phyloP scores from a whole-genome alignment of 2,888 invertebrate species.

The Ochropleura plecta region DNA sequence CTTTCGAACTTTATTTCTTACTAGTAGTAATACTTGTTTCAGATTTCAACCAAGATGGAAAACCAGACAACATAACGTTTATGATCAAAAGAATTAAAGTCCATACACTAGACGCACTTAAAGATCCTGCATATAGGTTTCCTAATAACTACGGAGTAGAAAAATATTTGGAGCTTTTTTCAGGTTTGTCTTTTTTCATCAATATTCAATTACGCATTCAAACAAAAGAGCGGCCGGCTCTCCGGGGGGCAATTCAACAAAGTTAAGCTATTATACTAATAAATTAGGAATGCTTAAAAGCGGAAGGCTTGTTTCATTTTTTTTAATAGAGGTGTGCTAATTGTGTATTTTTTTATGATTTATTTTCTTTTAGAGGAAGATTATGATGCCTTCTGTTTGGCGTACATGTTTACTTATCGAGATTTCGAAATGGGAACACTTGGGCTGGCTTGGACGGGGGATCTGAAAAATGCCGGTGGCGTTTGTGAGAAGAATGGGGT shows the following conservation, averaged over 20 bases:
- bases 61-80: constrained; percentile 97
- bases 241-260: constrained; percentile 65
- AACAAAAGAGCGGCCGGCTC: constrained; percentile 63
- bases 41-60: constrained; percentile 98
- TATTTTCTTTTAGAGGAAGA: constrained; percentile 95
- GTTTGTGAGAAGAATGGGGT: constrained; percentile 99
- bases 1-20: constrained; percentile 23
- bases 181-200: constrained; percentile 90
- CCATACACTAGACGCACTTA: constrained; percentile 96
- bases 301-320: constrained; percentile 57
- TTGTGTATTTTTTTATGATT: constrained; percentile 39
- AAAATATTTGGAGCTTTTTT: constrained; percentile 99
- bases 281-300: constrained; percentile 66
- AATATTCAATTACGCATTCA: constrained; percentile 67
- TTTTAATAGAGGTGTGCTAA: constrained; percentile 51
- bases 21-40: constrained; percentile 70
- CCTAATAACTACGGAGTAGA: constrained; percentile 99
- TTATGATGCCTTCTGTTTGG: constrained; percentile 99
- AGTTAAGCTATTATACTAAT: constrained; percentile 70
- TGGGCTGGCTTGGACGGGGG: constrained; percentile 99
- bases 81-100: constrained; percentile 99
- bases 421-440: constrained; percentile 99
- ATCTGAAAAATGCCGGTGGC: constrained; percentile 98
- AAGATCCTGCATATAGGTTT: constrained; percentile 96
- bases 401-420: constrained; percentile 99